Percentiles rank a stretch among this genome's conserved stretches.
phyloP scores from a whole-genome alignment of 2,113 vertebrate genomes.

The Saimiri boliviensis region DNA sequence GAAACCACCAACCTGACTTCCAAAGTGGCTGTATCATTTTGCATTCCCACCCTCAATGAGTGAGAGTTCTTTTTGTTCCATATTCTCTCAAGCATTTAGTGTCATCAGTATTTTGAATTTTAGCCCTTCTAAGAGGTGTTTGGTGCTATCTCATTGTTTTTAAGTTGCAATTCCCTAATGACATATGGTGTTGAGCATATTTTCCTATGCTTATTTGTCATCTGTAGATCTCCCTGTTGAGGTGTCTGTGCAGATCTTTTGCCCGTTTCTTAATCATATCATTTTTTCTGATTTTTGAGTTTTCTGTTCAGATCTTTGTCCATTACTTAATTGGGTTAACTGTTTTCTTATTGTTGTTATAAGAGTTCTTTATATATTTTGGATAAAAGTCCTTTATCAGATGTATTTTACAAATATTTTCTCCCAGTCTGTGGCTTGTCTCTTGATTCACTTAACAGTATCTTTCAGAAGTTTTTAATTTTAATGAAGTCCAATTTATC shows the following conservation, averaged over 20 bases:
- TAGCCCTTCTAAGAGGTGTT: background rate
- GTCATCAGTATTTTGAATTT: background rate
- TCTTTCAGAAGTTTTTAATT: constrained; percentile 22
- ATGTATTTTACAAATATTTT: constrained; percentile 23
- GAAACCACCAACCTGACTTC: background rate
- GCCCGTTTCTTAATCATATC: background rate
- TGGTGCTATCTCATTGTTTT: background rate
- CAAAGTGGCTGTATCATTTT: constrained; percentile 23
- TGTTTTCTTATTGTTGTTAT: constrained; percentile 33
- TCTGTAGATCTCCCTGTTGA: background rate
- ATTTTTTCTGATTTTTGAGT: background rate
- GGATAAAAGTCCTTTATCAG: background rate
- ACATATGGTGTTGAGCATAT: background rate
- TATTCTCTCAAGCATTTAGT: background rate
- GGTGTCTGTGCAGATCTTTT: background rate
- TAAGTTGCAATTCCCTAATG: background rate
- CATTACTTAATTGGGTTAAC: constrained; percentile 28
- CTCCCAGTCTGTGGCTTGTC: background rate
- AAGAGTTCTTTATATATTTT: constrained; percentile 11
- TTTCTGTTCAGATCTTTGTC: background rate
- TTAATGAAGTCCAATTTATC: background rate
- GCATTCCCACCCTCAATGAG: background rate
- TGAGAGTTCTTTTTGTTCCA: background rate
- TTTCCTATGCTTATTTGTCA: background rate
- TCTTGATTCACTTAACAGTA: background rate